These are phyloP conservation scores for Teleiodes luculella DNA, from an alignment of 2,888 invertebrate species.

Conservation along the genomic window DNA sequence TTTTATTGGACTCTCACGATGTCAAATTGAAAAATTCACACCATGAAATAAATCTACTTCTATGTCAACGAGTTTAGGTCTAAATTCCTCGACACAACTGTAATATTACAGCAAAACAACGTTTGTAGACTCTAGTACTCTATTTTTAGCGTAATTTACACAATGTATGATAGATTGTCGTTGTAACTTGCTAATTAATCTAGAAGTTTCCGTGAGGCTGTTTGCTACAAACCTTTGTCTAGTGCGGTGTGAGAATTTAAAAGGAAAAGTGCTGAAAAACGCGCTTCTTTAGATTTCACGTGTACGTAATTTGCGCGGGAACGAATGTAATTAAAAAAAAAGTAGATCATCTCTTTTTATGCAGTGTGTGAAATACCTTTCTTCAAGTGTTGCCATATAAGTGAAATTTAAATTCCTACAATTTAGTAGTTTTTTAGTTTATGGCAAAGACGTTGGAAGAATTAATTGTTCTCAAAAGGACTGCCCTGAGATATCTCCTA, in stretches of 20 bases:
- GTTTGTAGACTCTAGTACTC: neutral
- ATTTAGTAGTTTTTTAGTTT: constrained; percentile 25
- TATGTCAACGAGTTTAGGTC: neutral
- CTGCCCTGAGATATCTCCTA: constrained; percentile 51
- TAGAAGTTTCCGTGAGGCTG: constrained; percentile 42
- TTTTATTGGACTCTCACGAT: neutral
- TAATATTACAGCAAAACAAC: neutral
- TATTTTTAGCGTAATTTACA: constrained; percentile 28
- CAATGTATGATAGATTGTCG: constrained; percentile 35
- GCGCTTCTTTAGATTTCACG: too few species aligned
- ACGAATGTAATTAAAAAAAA: neutral
- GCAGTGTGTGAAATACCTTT: neutral
- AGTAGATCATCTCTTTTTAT: neutral
- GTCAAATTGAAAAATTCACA: neutral
- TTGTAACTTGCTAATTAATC: constrained; percentile 42
- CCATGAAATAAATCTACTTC: neutral
- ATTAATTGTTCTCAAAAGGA: constrained; percentile 52
- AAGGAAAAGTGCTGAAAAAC: constrained; percentile 3
- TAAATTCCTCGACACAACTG: neutral
- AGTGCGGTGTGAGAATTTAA: constrained; percentile 3
- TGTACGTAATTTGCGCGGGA: neutral
- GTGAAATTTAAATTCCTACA: neutral
- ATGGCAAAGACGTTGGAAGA: constrained; percentile 65
- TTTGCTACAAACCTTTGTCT: constrained; percentile 24
- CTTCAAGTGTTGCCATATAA: neutral